phyloP scores from a whole-genome alignment of 2,797 vertebrate species.

The Schizopygopsis malacanthus region DNA sequence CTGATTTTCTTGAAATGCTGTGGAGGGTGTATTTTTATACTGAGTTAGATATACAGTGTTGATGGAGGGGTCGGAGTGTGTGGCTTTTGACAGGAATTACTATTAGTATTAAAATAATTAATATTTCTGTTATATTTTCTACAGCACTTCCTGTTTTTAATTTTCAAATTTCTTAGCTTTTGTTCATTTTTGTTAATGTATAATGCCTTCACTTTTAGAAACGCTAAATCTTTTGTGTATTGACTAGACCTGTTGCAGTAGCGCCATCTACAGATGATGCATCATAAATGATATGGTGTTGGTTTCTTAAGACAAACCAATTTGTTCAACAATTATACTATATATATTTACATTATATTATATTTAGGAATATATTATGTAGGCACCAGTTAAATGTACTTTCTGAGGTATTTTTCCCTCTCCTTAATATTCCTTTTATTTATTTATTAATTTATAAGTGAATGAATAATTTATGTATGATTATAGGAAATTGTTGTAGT shows the following conservation, averaged over 20 bases:
- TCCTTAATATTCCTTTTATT: not conserved
- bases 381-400: not conserved
- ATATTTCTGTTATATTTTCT: not conserved
- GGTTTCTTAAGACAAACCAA: not conserved
- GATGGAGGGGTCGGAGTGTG: not conserved
- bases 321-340: not conserved
- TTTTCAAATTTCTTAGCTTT: not conserved
- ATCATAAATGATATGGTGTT: not conserved
- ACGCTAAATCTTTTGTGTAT: not conserved
- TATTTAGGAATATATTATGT: not conserved
- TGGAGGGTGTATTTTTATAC: not conserved
- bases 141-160: not conserved
- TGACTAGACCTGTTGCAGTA: not conserved
- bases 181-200: not conserved
- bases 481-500: not conserved
- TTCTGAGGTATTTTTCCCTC: not conserved
- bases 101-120: not conserved
- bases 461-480: too few relatives aligned
- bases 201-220: not conserved
- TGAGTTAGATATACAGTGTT: not conserved
- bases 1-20: not conserved
- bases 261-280: not conserved
- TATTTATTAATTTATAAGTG: not conserved
- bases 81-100: not conserved
- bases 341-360: not conserved